Percentiles rank a stretch among this genome's conserved stretches.
These are phyloP conservation scores for Calliopum simillimum DNA, from an alignment of 2,888 invertebrate species.

Conservation along the genomic window DNA sequence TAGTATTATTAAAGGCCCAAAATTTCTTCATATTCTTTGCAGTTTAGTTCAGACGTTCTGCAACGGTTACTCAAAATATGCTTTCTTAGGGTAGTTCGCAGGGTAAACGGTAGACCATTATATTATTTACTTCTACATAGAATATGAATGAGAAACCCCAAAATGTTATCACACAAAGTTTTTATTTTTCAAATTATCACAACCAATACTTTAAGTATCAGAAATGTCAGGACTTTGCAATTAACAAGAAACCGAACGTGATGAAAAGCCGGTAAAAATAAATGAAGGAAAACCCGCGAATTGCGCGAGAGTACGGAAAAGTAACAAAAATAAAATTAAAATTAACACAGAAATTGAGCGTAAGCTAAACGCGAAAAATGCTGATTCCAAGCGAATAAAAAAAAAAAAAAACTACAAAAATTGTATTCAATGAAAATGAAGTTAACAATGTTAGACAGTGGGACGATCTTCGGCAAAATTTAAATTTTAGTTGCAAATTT, in stretches of 20 bases:
- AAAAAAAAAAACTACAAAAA: not conserved
- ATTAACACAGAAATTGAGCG: not conserved
- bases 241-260: slow-evolving; percentile 17
- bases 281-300: not conserved
- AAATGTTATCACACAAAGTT: no score
- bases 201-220: not conserved
- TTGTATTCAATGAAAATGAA: slow-evolving; percentile 8
- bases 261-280: not conserved
- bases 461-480: not conserved
- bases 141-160: no score
- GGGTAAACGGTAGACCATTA: no score
- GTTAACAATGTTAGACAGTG: slow-evolving; percentile 13
- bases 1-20: no score
- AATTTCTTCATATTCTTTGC: no score
- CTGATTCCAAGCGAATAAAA: not conserved
- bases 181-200: no score
- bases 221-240: slow-evolving; percentile 6
- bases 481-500: not conserved
- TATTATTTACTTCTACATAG: no score
- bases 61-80: no score
- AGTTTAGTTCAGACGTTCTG: no score
- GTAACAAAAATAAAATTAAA: not conserved
- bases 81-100: no score
- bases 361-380: not conserved
- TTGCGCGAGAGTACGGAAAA: not conserved